Base-by-base conservation (phyloP, 92 coral and sea anemone genomes). In the Palythoa grandis region DNA sequence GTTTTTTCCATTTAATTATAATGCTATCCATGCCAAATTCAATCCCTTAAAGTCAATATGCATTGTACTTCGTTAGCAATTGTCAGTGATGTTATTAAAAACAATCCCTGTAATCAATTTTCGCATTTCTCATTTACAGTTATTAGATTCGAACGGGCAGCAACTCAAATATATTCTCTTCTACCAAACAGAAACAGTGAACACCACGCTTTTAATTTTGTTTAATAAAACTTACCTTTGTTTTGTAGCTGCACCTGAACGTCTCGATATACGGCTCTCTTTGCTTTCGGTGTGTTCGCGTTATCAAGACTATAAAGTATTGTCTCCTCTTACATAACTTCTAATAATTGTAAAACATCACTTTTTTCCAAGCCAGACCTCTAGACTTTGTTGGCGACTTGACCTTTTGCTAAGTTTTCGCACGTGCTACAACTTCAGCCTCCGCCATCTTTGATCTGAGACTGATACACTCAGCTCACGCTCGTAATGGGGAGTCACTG, bases 291-390 rank as follows among this genome's bases (percentile, higher is more conserved):
- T 1, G 50, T 43, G 50, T 43, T 43, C 50, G 50, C 35, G 35
- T 29, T 29, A 29, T 29, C 35, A 29, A 86, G 70, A 52, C 77
- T 90, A 54, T 67, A 90, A n/a, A 61, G 19, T 19, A 87, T 77
- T 58, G 91, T 91, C 25, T 91, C 93, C 50, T 84, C 91, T 70
- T 83, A 63, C 90, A 87, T 90, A 14, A 90, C 22, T 17, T 76
- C 69, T 86, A 86, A 9, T 78, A 90, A 76, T 66, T 77, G 79
- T 66, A 39, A 25, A 1, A 90, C 88, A 29, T 82, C 89, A 38
- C 50, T 78, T 90, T 88, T 84, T 90, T 90, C 90, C 92, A 86
- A 48, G 79, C 76, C 23, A 38, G 14, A 58, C 88, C 76, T 16
- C 83, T 68, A 61, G 88, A 73, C 37, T 39, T 72, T 73, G 61